Evolutionary conservation across 2,797 vertebrate species (phyloP), one percentile per base, ranked within the genome.

Genomic region (Falco biarmicus): DNA sequence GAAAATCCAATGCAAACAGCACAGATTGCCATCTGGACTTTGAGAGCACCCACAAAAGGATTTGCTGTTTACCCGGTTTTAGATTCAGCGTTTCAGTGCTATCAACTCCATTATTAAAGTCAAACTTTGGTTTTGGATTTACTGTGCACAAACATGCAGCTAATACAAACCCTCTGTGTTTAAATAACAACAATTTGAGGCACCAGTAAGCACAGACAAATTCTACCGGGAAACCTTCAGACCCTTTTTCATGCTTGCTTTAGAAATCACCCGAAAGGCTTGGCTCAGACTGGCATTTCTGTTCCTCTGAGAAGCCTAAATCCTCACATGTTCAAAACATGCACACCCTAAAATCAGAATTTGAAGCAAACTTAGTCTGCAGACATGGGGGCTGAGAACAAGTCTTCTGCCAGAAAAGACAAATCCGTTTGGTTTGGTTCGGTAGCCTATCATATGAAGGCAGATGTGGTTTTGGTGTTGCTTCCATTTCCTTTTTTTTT

Each of bases 1-100:
- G 15, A 83, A 94, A 96, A 95, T 80, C 14, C 53, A 68, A 26
- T 34, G 43, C 34, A 92, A 84, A 95, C 22, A 89, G 18, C 28
- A 32, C 0, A 4, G n/a, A 80, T 74, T 91, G 54, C 9, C 2
- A 5, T 14, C 78, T 92, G 61, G 48, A 77, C 41, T 84, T 57
- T 25, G 47, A 77, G 20, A n/a, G 51, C 34, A 83, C 6, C 9
- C 29, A 64, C 34, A 59, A 61, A 84, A 87, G 16, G 29, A 70
- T 87, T 90, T 82, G 25, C 8, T 80, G 1, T 96, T 95, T 87
- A 61, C 53, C 64, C 20, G 11, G 15, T 1, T 80, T 96, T 84
- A 64, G 41, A 79, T 48, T 53, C 75, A 47, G 48, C 28, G 29
- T 71, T 93, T 93, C 82, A 71, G 53, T 39, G 45, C 29, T 83